Conservation (phyloP, 2,797 vertebrate genomes). For the Holocentrus rufus region DNA sequence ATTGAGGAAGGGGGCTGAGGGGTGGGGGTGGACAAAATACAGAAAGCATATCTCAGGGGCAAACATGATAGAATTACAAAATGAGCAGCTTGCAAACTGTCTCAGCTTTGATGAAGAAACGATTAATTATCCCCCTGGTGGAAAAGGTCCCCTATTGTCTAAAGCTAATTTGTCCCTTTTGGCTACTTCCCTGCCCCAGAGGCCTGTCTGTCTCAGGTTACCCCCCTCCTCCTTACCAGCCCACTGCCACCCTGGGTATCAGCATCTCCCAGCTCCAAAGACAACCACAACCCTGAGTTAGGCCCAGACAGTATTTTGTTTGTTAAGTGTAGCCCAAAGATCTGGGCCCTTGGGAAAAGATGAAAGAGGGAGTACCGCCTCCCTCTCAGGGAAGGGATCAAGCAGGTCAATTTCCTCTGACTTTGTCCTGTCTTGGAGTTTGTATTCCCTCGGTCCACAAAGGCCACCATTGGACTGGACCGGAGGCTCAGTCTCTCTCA, state of each 20-base stretch:
- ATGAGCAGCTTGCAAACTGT: constrained; percentile 95
- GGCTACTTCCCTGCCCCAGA: constrained; percentile 85
- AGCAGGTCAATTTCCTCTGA: constrained; percentile 87
- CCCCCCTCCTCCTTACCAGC: constrained; percentile 74
- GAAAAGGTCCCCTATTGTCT: constrained; percentile 90
- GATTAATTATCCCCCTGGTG: constrained; percentile 91
- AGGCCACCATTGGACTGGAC: constrained; percentile 81
- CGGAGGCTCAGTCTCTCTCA: constrained; percentile 70
- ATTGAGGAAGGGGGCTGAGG: constrained; percentile 62
- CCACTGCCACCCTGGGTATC: constrained; percentile 76
- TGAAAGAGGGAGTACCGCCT: constrained; percentile 80
- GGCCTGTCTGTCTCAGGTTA: constrained; percentile 84
- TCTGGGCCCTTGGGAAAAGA: constrained; percentile 80
- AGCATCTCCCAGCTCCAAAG: constrained; percentile 71
- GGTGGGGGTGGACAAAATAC: constrained; percentile 77
- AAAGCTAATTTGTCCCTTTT: constrained; percentile 92
- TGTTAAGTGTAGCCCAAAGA: constrained; percentile 84
- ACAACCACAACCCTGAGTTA: constrained; percentile 73
- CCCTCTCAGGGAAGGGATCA: constrained; percentile 83
- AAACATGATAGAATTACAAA: constrained; percentile 93
- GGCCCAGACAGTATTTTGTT: constrained; percentile 83
- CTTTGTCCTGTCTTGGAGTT: constrained; percentile 83
- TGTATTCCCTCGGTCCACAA: constrained; percentile 82
- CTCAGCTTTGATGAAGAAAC: constrained; percentile 92
- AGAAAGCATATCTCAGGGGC: constrained; percentile 84